Conservation (phyloP, 2,113 vertebrate genomes). For the Stigmatopora argus region DNA sequence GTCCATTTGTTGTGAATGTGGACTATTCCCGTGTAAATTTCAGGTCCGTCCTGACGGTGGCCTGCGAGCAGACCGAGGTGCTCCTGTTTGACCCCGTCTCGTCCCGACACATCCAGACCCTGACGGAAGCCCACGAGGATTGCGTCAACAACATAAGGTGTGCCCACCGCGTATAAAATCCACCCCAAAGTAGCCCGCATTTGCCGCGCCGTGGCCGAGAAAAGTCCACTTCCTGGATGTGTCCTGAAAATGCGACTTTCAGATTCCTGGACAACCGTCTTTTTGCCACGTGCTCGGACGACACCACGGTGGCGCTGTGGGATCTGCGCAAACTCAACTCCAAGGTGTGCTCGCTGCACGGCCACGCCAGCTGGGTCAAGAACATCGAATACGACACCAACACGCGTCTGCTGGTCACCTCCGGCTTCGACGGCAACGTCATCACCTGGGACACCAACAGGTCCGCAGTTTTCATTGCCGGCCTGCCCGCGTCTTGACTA, state of each 20-base stretch:
- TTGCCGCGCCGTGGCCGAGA: too few species aligned
- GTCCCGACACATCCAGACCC: conserved; percentile 94
- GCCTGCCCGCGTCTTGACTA: conserved; percentile 24
- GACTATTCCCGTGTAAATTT: not conserved
- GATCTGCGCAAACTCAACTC: conserved; percentile 90
- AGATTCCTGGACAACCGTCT: conserved; percentile 95
- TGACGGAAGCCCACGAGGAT: conserved; percentile 95
- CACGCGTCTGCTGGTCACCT: conserved; percentile 92
- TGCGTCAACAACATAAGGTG: conserved; percentile 99
- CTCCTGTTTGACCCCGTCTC: conserved; percentile 96
- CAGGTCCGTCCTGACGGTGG: conserved; percentile 94
- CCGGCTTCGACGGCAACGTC: conserved; percentile 96
- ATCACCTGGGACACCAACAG: conserved; percentile 99
- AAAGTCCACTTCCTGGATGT: not conserved
- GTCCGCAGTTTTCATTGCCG: conserved; percentile 22
- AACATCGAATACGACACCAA: conserved; percentile 98
- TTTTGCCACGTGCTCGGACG: conserved; percentile 96
- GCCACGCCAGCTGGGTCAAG: conserved; percentile 99
- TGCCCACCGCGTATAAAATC: not conserved
- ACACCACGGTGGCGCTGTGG: conserved; percentile 97
- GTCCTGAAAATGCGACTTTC: not conserved
- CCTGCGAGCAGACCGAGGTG: conserved; percentile 96
- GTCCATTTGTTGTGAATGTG: not conserved
- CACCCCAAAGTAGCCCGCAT: too few species aligned
- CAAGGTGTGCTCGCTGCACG: conserved; percentile 94